Evolutionary conservation across 2,113 vertebrate genomes (phyloP), one percentile per base, ranked within the genome.

Genomic region (Excalfactoria chinensis): DNA sequence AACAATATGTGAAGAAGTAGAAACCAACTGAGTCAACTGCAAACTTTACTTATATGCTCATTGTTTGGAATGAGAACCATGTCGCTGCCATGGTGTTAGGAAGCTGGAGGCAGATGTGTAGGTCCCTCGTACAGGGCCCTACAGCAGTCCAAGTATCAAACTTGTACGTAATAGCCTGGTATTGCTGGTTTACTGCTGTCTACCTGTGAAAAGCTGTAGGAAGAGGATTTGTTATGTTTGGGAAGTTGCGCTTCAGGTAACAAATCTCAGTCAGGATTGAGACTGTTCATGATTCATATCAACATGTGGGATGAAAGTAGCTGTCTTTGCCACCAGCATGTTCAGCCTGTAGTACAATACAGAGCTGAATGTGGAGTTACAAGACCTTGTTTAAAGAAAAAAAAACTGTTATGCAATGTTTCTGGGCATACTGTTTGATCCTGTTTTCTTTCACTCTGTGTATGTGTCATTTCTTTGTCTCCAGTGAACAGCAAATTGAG

Each of bases 131-230:
- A n/a, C 0, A 4, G 53, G 20, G 9, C 15, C 40, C 55, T 16
- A 0, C 0, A 4, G 23, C 20, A 77, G 34, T 19, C 37, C 20
- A 40, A 23, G 22, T 18, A 25, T 35, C 49, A 23, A 1, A 26
- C 4, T 3, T 4, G 5, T n/a, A 8, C 28, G 17, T 14, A 59
- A 35, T 2, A 78, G 17, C 48, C 30, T 86, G 70, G 41, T 46
- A 64, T 7, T 14, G 9, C 28, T 8, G 15, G 21, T 16, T 9
- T 69, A 10, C 13, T 70, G 11, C 11, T 37, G 37, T 37, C 7
- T 17, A 7, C 12, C 22, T 60, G 28, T 0, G 4, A 60, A 67
- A 66, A 49, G 30, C 15, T 79, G 21, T 34, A 53, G 59, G 34
- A 73, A 70, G 2, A 1, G 0, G 7, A 4, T 17, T 81, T 74